Conservation (phyloP, 2,113 vertebrate genomes). For the Brachyhypopomus occidentalis region DNA sequence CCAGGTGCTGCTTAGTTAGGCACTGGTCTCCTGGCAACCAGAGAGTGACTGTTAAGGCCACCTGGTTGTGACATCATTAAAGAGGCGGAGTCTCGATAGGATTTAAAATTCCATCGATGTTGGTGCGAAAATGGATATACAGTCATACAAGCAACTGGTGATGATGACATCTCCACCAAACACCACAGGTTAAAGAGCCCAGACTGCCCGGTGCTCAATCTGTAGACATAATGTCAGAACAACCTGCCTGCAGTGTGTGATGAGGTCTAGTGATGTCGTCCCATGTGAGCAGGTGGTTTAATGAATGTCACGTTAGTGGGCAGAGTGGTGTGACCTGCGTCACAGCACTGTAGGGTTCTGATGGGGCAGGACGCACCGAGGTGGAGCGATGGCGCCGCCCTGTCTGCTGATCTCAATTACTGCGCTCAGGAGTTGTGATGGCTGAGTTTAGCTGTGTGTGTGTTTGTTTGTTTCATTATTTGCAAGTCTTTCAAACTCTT, state of each 20-base stretch:
- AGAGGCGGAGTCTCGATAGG: constrained; percentile 1
- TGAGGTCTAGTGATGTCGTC: neutral
- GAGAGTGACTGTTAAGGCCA: neutral
- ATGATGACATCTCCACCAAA: neutral
- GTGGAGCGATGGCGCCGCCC: neutral
- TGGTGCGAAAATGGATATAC: neutral
- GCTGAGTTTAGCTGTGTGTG: too few relatives aligned
- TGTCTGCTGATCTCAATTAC: too few relatives aligned
- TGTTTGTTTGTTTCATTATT: too few relatives aligned
- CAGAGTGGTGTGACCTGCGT: constrained; percentile 6
- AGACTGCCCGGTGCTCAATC: too few relatives aligned
- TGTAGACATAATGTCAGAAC: too few relatives aligned
- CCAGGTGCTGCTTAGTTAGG: neutral
- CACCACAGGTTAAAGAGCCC: too few relatives aligned
- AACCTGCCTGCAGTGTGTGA: too few relatives aligned
- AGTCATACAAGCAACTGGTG: neutral
- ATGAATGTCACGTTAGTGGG: neutral
- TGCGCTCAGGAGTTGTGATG: neutral
- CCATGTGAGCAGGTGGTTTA: constrained; percentile 4
- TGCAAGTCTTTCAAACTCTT: too few relatives aligned
- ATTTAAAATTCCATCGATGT: constrained; percentile 7
- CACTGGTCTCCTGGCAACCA: neutral
- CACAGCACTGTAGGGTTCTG: neutral
- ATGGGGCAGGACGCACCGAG: neutral
- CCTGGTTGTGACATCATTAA: constrained; percentile 36